Percentiles rank a stretch among this genome's conserved stretches.
Evolutionary conservation across 2,113 vertebrate species (phyloP).

Genomic region (Protobothrops mucrosquamatus): DNA sequence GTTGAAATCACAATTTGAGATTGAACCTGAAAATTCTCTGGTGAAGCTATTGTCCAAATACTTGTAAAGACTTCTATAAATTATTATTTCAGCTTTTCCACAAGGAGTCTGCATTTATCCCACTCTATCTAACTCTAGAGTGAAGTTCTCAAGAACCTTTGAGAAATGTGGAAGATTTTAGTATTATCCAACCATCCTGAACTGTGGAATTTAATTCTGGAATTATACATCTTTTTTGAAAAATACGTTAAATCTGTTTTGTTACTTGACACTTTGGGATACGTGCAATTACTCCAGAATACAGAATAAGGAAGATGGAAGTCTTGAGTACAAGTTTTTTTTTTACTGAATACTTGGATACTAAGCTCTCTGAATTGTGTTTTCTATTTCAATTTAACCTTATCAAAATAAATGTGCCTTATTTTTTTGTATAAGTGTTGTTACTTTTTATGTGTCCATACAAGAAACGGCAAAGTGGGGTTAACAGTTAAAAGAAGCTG

Average conservation of each 20-base stretch:
- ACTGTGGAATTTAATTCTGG: constrained; percentile 61
- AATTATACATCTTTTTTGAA: constrained; percentile 56
- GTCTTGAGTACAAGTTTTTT: constrained; percentile 58
- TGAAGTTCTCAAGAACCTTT: constrained; percentile 63
- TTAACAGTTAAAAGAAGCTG: constrained; percentile 51
- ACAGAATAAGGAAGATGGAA: constrained; percentile 55
- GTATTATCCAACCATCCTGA: constrained; percentile 51
- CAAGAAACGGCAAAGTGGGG: background rate
- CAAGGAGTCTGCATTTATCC: constrained; percentile 57
- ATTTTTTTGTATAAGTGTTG: constrained; percentile 77
- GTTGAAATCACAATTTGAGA: constrained; percentile 52
- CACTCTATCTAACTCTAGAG: constrained; percentile 55
- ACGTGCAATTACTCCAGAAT: constrained; percentile 77
- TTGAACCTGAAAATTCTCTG: constrained; percentile 56
- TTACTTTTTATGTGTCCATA: constrained; percentile 73
- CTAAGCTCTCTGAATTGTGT: constrained; percentile 63
- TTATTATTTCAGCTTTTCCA: constrained; percentile 49
- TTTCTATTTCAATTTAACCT: constrained; percentile 79
- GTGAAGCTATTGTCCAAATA: constrained; percentile 73
- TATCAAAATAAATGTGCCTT: constrained; percentile 84
- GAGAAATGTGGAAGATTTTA: constrained; percentile 46
- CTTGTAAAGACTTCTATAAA: constrained; percentile 57
- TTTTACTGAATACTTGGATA: constrained; percentile 76
- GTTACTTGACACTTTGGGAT: constrained; percentile 77
- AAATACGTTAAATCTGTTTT: constrained; percentile 63